Evolutionary conservation across 1,140 invertebrate species (phyloP).

Genomic region (Brachystomella parvula): DNA sequence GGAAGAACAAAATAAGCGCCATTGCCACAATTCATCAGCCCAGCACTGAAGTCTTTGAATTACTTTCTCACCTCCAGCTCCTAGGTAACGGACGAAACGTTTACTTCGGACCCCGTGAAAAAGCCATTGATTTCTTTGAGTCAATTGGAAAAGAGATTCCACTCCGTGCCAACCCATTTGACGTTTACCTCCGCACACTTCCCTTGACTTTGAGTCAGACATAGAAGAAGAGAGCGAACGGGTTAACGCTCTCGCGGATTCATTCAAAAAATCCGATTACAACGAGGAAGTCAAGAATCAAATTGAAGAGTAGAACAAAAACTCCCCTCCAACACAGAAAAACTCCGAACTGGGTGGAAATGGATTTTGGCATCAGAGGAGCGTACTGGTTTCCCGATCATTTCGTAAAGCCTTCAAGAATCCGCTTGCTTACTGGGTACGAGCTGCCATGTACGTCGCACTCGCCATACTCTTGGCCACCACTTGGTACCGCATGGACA

Average conservation of each 20-base stretch:
- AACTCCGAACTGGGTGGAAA: not conserved
- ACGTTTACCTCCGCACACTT: not conserved
- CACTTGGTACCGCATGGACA: constrained; percentile 4
- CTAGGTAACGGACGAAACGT: constrained; percentile 50
- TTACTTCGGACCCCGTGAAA: constrained; percentile 44
- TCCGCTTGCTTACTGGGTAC: constrained; percentile 7
- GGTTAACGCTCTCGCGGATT: not conserved
- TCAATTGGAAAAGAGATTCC: not conserved
- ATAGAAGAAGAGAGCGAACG: not conserved
- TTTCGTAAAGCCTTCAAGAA: not conserved
- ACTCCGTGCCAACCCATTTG: not conserved
- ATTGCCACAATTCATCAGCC: constrained; percentile 42
- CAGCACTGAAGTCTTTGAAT: constrained; percentile 43
- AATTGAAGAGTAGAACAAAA: not conserved
- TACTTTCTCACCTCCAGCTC: constrained; percentile 46
- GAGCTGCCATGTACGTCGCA: constrained; percentile 7
- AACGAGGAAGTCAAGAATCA: not conserved
- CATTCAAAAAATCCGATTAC: not conserved
- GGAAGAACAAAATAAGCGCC: constrained; percentile 44
- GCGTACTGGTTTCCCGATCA: not conserved
- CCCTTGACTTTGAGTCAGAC: not conserved
- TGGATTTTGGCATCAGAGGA: not conserved
- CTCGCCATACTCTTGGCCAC: not conserved
- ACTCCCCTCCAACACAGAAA: not conserved
- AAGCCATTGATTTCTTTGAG: constrained; percentile 4